Conservation (phyloP, 2,797 vertebrate species). For the Urocyon cinereoargenteus region DNA sequence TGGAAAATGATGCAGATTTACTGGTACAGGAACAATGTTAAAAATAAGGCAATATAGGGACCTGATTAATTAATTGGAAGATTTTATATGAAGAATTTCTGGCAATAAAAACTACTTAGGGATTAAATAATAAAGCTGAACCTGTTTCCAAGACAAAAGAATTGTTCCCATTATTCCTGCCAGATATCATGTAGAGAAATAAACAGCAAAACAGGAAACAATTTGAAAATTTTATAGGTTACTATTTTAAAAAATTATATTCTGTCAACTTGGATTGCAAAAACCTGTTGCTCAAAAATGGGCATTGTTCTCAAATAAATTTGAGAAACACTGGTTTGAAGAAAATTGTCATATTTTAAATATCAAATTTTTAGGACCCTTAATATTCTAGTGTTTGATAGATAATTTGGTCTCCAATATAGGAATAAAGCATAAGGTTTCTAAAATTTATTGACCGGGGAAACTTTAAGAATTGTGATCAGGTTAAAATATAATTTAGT, state of each 20-base stretch:
- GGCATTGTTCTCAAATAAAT: not conserved
- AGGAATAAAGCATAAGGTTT: not conserved
- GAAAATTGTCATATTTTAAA: not conserved
- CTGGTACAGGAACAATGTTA: not conserved
- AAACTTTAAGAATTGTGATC: not conserved
- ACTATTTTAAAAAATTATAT: not conserved
- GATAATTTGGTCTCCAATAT: not conserved
- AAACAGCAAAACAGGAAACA: not conserved
- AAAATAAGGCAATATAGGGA: not conserved
- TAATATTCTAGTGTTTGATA: not conserved
- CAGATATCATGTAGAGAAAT: not conserved
- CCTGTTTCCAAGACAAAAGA: constrained; percentile 28
- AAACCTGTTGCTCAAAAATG: not conserved
- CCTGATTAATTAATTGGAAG: not conserved
- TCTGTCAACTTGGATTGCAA: not conserved
- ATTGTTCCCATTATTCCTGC: not conserved
- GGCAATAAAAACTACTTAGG: not conserved
- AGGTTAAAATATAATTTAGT: constrained; percentile 11
- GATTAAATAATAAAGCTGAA: constrained; percentile 12
- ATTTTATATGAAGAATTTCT: not conserved
- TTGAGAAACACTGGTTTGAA: not conserved
- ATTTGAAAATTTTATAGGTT: constrained; percentile 24
- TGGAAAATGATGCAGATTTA: not conserved
- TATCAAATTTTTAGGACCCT: not conserved
- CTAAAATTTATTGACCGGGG: not conserved